Evolutionary conservation across 2,113 vertebrate species (phyloP).

Genomic region (Odobenus rosmarus): DNA sequence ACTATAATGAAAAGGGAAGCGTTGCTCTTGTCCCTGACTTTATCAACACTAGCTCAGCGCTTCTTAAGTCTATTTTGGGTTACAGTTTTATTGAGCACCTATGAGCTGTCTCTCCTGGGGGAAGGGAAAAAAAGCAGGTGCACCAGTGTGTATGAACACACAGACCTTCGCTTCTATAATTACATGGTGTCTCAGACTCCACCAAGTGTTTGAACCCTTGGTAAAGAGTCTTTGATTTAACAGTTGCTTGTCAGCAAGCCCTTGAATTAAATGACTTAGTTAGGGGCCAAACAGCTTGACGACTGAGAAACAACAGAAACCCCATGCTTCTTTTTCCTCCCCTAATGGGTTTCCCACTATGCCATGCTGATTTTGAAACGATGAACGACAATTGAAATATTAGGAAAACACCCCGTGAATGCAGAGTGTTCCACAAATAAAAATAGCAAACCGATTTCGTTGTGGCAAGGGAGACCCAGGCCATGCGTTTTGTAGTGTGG

Average conservation of each 20-base stretch:
- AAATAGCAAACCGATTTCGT: slow-evolving; percentile 38
- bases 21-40: background rate
- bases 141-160: background rate
- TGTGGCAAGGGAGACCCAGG: slow-evolving; percentile 23
- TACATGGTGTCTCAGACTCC: background rate
- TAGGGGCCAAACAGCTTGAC: slow-evolving; percentile 38
- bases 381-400: slow-evolving; percentile 60
- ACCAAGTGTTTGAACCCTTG: slow-evolving; percentile 40
- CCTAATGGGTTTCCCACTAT: background rate
- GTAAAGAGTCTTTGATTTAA: slow-evolving; percentile 55
- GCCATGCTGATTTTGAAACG: slow-evolving; percentile 63
- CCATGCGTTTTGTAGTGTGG: background rate
- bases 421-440: slow-evolving; percentile 23
- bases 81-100: slow-evolving; percentile 39
- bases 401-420: slow-evolving; percentile 32
- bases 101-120: background rate
- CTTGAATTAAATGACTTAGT: slow-evolving; percentile 62
- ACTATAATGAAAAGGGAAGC: background rate
- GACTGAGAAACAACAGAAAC: slow-evolving; percentile 39
- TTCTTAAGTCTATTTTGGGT: background rate
- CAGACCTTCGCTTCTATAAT: slow-evolving; percentile 36
- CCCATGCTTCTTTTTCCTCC: background rate
- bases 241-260: slow-evolving; percentile 65
- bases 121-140: background rate
- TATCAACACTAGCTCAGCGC: background rate